A percentile compares a stretch with the other conserved stretches of the same genome.
These are phyloP conservation scores for Samia ricini DNA, from an alignment of 1,140 invertebrate genomes.

Conservation along the genomic window DNA sequence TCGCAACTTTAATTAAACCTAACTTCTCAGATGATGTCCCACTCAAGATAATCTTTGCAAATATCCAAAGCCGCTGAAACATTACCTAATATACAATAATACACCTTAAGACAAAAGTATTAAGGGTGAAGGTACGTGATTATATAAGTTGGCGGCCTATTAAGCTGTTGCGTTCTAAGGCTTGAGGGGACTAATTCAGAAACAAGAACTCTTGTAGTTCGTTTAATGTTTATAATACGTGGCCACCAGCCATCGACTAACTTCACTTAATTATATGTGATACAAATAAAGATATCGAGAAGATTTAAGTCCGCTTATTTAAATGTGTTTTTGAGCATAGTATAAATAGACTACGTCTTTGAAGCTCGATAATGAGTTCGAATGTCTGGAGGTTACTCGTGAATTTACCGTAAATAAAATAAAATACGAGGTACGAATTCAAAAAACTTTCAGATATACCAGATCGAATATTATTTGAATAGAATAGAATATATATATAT, in stretches of 20 bases:
- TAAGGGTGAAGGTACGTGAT: neutral
- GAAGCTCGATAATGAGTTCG: no score
- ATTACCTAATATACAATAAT: neutral
- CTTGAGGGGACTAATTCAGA: conserved; percentile 31
- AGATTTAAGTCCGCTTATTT: no score
- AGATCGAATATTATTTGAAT: no score
- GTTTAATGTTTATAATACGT: conserved; percentile 13
- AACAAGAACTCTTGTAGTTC: conserved; percentile 26
- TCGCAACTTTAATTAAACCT: conserved; percentile 65
- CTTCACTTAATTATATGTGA: neutral
- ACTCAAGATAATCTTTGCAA: conserved; percentile 41
- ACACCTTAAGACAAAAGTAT: conserved; percentile 2
- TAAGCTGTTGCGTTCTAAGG: conserved; percentile 45
- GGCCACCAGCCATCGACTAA: neutral
- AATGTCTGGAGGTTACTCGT: no score
- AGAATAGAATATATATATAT: no score
- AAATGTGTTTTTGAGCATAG: no score
- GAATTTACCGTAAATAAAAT: no score
- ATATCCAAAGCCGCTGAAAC: conserved; percentile 15
- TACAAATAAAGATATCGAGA: no score
- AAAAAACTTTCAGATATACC: neutral
- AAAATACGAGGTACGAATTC: no score
- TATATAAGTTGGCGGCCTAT: conserved; percentile 18
- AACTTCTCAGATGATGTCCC: conserved; percentile 62
- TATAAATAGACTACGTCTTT: no score